A percentile compares a stretch with the other conserved stretches of the same genome.
Evolutionary conservation across 2,797 vertebrate genomes (phyloP).

Genomic region (Catharus ustulatus): DNA sequence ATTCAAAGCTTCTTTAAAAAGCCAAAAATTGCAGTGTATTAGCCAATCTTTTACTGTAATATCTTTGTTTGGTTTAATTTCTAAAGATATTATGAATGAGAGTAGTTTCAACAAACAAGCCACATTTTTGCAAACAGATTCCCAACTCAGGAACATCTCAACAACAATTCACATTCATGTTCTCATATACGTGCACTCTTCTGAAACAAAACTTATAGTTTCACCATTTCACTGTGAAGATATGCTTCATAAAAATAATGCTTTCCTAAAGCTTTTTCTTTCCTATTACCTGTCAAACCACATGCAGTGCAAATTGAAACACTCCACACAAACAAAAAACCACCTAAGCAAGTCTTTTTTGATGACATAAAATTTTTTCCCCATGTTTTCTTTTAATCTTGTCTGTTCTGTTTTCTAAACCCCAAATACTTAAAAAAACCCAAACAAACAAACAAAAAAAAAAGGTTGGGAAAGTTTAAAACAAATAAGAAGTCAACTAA

Average conservation of each 20-base stretch:
- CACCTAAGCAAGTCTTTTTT: not conserved
- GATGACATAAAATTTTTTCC: fast-evolving
- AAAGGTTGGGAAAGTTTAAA: not conserved
- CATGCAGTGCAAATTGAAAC: not conserved
- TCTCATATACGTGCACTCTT: not conserved
- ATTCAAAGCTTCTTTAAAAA: not conserved
- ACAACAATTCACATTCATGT: too few species aligned
- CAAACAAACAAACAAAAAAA: too few species aligned
- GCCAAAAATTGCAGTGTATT: not conserved
- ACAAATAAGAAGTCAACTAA: not conserved
- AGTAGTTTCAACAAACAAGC: not conserved
- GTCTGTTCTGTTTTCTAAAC: not conserved
- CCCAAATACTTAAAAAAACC: not conserved
- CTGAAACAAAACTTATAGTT: not conserved
- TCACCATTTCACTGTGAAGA: not conserved
- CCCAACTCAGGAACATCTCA: not conserved
- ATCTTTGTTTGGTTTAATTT: not conserved
- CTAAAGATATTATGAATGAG: not conserved
- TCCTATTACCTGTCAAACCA: not conserved
- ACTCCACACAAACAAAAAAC: not conserved
- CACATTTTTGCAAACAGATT: not conserved
- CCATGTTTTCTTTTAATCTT: not conserved
- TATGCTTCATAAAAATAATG: not conserved
- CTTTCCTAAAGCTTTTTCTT: not conserved
- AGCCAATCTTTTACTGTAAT: not conserved